Evolutionary conservation across 2,113 vertebrate species (phyloP), one percentile per base, ranked within the genome.

Genomic region (Apaloderma vittatum): DNA sequence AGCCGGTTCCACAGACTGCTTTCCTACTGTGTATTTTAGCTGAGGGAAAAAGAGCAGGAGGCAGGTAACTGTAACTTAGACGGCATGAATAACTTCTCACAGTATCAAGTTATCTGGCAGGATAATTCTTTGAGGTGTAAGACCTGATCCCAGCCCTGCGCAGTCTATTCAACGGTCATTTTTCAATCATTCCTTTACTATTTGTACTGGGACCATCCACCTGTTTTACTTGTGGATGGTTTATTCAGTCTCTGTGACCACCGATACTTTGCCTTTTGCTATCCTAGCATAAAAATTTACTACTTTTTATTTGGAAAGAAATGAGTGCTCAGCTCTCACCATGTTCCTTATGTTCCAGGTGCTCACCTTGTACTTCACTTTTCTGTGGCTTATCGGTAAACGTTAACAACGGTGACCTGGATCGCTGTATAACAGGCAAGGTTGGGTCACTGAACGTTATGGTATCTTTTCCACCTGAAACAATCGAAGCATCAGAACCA

Each of bases 401-500:
- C 1, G 97, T 91, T 82, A 96, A 66, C 91, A 98, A 75, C 0
- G 98, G 98, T 15, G 97, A 98, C 73, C 96, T 97, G 57, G 98
- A 98, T 48, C 97, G 97, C 91, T 99, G 99, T 16, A 75, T n/a
- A 30, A 97, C 91, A 8, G 97, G 98, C 94, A 98, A 78, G 70
- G 95, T 1, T 17, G 98, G 67, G 52, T 99, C 98, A 18, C 93
- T 97, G 93, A 99, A 97, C 2, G 97, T 89, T 71, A 98, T 98
- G 32, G 97, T 98, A 79, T 99, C 99, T 86, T 98, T 98, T 59
- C 98, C 98, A 96, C 99, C 99, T 99, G 97, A 27, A 71, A 82
- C 10, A 59, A 80, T 15, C 76, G 87, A 88, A 73, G 52, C 20
- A 62, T 79, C 76, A 78, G 24, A 94, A 55, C n/a, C 59, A 48